Evolutionary conservation across 2,888 invertebrate genomes (phyloP), one percentile per base, ranked within the genome.

Genomic region (Caenorhabditis uteleia): DNA sequence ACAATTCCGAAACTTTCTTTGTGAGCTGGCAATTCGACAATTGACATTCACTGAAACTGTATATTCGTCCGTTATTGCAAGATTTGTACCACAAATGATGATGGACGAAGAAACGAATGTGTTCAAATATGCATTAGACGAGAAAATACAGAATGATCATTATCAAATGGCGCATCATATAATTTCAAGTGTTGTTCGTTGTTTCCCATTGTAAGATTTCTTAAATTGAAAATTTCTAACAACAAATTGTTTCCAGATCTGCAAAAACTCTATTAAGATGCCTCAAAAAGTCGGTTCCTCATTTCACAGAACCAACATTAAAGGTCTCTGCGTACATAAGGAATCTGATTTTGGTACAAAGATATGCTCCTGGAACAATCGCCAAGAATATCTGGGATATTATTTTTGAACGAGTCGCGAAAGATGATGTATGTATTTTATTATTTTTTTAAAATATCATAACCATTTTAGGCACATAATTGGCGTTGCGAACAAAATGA

Each of bases 201-300:
- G 67, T 43, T 65, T 71, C 31, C 74, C 74, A 46, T 57, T 69
- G 73, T n/a, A n/a, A n/a, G n/a, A n/a, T n/a, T n/a, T n/a, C n/a
- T n/a, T n/a, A n/a, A n/a, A n/a, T n/a, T n/a, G n/a, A n/a, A n/a
- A n/a, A n/a, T n/a, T n/a, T n/a, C n/a, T n/a, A n/a, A n/a, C n/a
- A n/a, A n/a, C n/a, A n/a, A n/a, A n/a, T n/a, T n/a, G n/a, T n/a
- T n/a, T n/a, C n/a, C n/a, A n/a, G n/a, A n/a, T 68, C 68, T 4
- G 40, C 68, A 1, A 72, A 67, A 55, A 45, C 58, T 1, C 27
- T 72, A 3, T 29, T 71, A 42, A 55, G 47, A 25, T 54, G 46
- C 16, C 31, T 59, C 21, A 44, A 42, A 12, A n/a, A 26, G 8
- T 18, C 43, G 7, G 51, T 66, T 36, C 72, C 72, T 1, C 72